Base-by-base conservation (phyloP, 2,888 invertebrate species). In the Apeira syringaria region DNA sequence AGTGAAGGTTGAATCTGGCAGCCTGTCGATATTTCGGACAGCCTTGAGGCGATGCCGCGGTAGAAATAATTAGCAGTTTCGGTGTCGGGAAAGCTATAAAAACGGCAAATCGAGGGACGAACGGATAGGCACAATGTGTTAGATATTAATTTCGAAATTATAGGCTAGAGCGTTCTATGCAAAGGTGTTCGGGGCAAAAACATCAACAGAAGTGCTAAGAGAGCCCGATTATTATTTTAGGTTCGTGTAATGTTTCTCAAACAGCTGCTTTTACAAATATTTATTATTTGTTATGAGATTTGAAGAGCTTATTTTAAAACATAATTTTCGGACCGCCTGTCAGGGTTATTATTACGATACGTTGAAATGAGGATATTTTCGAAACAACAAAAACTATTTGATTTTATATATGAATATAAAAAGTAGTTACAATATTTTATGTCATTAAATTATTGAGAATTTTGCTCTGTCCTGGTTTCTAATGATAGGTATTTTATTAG, bases 61-160 rank as follows among this genome's bases (percentile, higher is more conserved):
- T 68, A 64, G 55, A 72, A 72, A 81, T 81, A 81, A 83, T 83
- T 80, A 80, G 71, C 74, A 73, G 81, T 75, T 79, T 74, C 68
- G 76, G 79, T 82, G 82, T 81, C 76, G 65, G 77, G 64, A 75
- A 78, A 73, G 75, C 74, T 63, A 80, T 79, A 79, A 80, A 84
- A 85, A 86, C 81, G 64, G 78, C 77, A 75, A 83, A 81, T 78
- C 73, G 71, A 81, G 73, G 76, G 76, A 73, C 74, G 69, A 67
- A 67, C 74, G 77, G 82, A 83, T 80, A 82, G 82, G 69, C 83
- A 80, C 84, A 87, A 86, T 85, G 86, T 89, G 88, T 87, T 85
- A 84, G 83, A 86, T 86, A 86, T 89, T 86, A 87, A 88, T 89
- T 80, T 71, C 64, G 55, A 89, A 87, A 89, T 89, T 85, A 86